These are phyloP conservation scores for Brachionus asplanchnoidis DNA, from an alignment of 1,140 invertebrate species.

Conservation along the genomic window DNA sequence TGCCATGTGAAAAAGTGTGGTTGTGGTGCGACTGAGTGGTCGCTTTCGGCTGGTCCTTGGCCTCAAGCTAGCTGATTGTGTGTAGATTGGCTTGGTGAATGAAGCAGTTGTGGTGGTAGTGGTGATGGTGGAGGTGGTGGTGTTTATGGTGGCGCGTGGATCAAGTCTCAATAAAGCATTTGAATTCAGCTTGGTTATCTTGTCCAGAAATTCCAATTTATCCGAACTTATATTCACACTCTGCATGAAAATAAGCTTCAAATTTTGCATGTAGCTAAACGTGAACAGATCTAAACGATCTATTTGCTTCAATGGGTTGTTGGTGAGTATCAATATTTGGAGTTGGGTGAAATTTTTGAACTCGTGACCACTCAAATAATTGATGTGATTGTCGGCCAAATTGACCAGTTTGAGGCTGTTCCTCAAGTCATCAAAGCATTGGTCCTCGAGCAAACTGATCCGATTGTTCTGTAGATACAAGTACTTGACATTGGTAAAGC, in stretches of 20 bases:
- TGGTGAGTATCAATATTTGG: background rate
- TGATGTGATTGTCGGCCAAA: slow-evolving; percentile 20
- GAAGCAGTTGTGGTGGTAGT: background rate
- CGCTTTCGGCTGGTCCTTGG: background rate
- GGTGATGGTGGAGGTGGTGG: background rate
- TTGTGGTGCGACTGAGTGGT: background rate
- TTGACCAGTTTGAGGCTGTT: background rate
- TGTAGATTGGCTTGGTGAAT: too few relatives aligned
- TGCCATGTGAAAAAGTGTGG: background rate
- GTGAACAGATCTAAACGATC: background rate
- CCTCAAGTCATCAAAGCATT: slow-evolving; percentile 14
- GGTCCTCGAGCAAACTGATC: background rate
- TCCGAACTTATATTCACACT: background rate
- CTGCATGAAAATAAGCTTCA: background rate
- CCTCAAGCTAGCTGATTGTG: background rate
- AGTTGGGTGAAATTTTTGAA: slow-evolving; percentile 19
- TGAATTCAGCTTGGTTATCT: background rate
- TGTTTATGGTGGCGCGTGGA: background rate
- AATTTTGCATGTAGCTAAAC: background rate
- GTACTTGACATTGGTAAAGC: slow-evolving; percentile 14
- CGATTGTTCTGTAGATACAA: slow-evolving; percentile 25
- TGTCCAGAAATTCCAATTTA: background rate
- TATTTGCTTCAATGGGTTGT: slow-evolving; percentile 19
- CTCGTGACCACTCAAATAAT: slow-evolving; percentile 31
- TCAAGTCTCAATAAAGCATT: background rate